Base-by-base conservation (phyloP, 1,140 invertebrate species). In the Halyomorpha halys region DNA sequence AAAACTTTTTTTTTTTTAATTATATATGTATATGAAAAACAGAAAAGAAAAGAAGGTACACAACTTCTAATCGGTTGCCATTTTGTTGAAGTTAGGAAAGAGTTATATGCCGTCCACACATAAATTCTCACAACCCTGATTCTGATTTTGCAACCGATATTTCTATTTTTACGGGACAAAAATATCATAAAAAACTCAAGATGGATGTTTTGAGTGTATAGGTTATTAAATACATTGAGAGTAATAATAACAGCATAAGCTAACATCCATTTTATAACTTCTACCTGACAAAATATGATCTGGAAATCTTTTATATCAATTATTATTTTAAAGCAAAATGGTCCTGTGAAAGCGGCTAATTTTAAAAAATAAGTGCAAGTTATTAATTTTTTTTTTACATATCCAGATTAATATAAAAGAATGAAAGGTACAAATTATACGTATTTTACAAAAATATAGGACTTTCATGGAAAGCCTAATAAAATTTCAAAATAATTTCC, bases 401-500 rank as follows among this genome's bases (percentile, higher is more conserved):
- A n/a, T 25, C 9, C 45, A 27, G 25, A n/a, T 16, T 62, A 16
- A 51, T 25, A 49, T 49, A 62, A 18, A 51, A 62, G 21, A 62
- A 23, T 62, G 44, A 62, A 47, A 18, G 25, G 18, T 62, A 56
- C 23, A 56, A 56, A 56, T 56, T 25, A 56, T 62, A 30, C 23
- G 44, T 30, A n/a, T 51, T 30, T 49, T 63, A 63, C 62, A 63
- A 63, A 63, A 63, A 63, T 63, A 63, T 63, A 63, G 44, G 62
- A 63, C 62, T 63, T 63, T 63, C 62, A 63, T 44, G 62, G 62
- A 63, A 63, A 63, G 62, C 49, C 62, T 63, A 49, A 62, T 27
- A 62, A 62, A 51, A 49, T 63, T 51, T 30, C 34, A 39, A 60
- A 60, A 60, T 44, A 63, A 34, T 63, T 63, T 63, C 62, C 62